Base-by-base conservation (phyloP, 2,797 vertebrate genomes). In the Falco peregrinus region DNA sequence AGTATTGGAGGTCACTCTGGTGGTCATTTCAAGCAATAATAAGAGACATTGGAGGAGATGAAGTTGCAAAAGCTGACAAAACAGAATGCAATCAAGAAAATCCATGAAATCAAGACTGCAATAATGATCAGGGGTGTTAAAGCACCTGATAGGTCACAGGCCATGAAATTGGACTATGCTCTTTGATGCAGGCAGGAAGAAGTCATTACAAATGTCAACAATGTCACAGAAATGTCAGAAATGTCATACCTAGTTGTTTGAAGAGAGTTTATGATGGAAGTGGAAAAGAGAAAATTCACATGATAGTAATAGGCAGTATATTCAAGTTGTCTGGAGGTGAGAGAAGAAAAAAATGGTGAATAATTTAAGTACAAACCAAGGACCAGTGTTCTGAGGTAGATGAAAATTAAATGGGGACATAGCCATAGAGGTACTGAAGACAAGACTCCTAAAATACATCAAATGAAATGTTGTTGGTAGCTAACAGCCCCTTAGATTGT, bases 151-250 rank as follows among this genome's bases (percentile, higher is more conserved):
- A 93, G 79, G 80, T 95, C 83, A 91, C 77, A 81, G 87, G 73
- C 35, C 48, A 81, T 18, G 10, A 87, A 84, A 86, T 33, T 63
- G 63, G 48, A 82, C n/a, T 60, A 33, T 71, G 78, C 6, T 74
- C 19, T 85, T 92, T 75, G 54, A 80, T 61, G 60, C 33, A 64
- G 37, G 31, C 54, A 89, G 13, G 69, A 61, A 87, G 64, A 96
- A 95, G 51, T 51, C 79, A 82, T 91, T 80, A 92, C 59, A 95
- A 95, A 95, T 88, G 89, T 88, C 94, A 93, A 28, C 37, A 53
- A 11, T 92, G 93, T 90, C 81, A 92, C 60, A 90, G 61, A 95
- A 95, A 95, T 93, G 84, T 80, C 93, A 96, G 79, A 48, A 87
- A 73, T 87, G 92, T 95, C 90, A 80, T 82, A 5, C 1, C 85